phyloP scores from a whole-genome alignment of 2,797 vertebrate genomes.

The Arremon brunneinucha region DNA sequence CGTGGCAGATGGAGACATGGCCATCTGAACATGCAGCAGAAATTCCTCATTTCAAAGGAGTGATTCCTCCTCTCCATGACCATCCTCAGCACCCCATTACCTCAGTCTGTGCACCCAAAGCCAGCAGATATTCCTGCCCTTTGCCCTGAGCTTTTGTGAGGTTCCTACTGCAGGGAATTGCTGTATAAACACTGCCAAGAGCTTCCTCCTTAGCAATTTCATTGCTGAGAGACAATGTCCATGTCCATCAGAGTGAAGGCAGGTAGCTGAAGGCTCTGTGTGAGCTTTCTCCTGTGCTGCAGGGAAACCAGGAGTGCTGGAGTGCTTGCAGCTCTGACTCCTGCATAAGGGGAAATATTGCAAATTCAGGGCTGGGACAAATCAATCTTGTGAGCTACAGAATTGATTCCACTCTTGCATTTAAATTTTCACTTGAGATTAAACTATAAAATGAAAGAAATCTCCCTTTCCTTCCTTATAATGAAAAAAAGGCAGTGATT shows the following conservation, averaged over 20 bases:
- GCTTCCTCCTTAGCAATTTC: background rate
- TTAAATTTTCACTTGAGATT: slow-evolving; percentile 20
- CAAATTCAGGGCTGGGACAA: background rate
- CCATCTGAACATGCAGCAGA: accelerated
- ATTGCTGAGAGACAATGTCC: background rate
- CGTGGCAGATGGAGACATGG: background rate
- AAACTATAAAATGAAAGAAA: background rate
- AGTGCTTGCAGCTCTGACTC: background rate
- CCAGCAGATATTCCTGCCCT: background rate
- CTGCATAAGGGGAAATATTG: background rate
- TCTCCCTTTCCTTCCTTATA: background rate
- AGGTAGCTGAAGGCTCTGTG: background rate
- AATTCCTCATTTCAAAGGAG: background rate
- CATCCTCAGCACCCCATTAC: accelerated
- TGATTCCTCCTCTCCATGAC: background rate
- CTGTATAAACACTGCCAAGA: background rate
- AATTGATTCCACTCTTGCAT: background rate
- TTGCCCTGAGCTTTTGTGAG: background rate
- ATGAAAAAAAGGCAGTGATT: background rate
- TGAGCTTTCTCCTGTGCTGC: background rate
- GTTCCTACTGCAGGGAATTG: background rate
- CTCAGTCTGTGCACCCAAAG: accelerated
- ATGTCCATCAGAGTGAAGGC: background rate
- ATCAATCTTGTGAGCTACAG: background rate
- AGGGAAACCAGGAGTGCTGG: background rate